phyloP scores from a whole-genome alignment of 1,140 invertebrate genomes.

The Drosophila ananassae region DNA sequence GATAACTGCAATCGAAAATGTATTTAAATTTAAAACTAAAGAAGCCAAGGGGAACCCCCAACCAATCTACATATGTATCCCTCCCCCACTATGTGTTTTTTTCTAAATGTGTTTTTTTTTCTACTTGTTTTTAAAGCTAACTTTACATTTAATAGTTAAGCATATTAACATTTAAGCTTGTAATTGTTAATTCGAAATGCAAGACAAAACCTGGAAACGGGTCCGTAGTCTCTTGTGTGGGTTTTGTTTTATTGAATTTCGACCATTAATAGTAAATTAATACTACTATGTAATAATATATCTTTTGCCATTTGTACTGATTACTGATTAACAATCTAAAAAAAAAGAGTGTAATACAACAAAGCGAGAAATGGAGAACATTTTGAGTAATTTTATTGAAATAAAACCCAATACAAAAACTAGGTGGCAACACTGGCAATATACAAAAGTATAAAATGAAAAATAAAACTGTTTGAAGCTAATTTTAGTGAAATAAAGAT shows the following conservation, averaged over 20 bases:
- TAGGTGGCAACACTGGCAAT: slow-evolving; percentile 39
- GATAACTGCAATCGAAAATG: neutral
- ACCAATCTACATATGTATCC: neutral
- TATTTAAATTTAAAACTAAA: slow-evolving; percentile 6
- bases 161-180: slow-evolving; percentile 78
- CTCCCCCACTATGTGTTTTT: slow-evolving; percentile 29
- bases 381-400: slow-evolving; percentile 39
- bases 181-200: slow-evolving; percentile 60
- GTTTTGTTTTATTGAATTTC: slow-evolving; percentile 36
- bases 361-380: slow-evolving; percentile 17
- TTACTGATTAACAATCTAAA: slow-evolving; percentile 68
- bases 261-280: slow-evolving; percentile 60
- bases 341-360: neutral
- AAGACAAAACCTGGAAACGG: neutral
- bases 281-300: slow-evolving; percentile 52
- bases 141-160: slow-evolving; percentile 74
- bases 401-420: slow-evolving; percentile 26
- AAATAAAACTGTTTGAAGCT: slow-evolving; percentile 66
- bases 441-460: slow-evolving; percentile 33
- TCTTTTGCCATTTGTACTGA: slow-evolving; percentile 79
- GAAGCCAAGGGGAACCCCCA: neutral
- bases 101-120: slow-evolving; percentile 43
- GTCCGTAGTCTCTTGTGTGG: slow-evolving; percentile 18
- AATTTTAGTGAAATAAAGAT: slow-evolving; percentile 68
- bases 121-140: slow-evolving; percentile 57